Evolutionary conservation across 2,888 invertebrate genomes (phyloP).

Genomic region (Bugula neritina): DNA sequence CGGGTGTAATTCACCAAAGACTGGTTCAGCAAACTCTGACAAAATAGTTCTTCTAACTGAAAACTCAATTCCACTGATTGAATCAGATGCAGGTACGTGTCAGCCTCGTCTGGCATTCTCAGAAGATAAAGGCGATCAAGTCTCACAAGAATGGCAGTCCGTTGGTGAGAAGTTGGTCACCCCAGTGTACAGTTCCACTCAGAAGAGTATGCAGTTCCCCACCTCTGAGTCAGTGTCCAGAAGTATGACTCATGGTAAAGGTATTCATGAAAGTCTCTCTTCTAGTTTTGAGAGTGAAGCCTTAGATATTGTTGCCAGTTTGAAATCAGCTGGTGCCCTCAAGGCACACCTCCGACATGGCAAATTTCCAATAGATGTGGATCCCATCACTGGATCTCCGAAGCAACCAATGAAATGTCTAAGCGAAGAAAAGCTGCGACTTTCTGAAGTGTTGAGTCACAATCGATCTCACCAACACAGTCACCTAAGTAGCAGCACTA

Average conservation of each 20-base stretch:
- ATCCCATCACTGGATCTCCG: slow-evolving; percentile 19
- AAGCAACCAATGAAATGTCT: background rate
- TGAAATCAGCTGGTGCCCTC: slow-evolving; percentile 12
- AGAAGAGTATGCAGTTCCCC: background rate
- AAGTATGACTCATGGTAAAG: background rate
- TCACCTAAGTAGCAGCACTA: background rate
- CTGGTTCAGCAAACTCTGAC: background rate
- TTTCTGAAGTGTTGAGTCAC: background rate
- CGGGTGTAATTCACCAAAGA: background rate
- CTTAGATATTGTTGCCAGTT: slow-evolving; percentile 10
- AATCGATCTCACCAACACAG: background rate
- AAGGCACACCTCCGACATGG: slow-evolving; percentile 14
- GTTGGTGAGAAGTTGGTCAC: background rate
- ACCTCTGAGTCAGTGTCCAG: background rate
- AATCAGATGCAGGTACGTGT: too few species aligned
- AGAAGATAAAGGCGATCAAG: background rate
- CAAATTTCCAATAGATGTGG: slow-evolving; percentile 17
- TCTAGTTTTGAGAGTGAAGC: slow-evolving; percentile 27
- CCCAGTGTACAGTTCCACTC: background rate
- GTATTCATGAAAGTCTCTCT: slow-evolving; percentile 15
- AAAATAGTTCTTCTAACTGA: background rate
- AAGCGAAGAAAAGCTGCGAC: slow-evolving; percentile 7
- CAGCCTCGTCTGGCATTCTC: background rate
- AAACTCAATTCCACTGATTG: background rate
- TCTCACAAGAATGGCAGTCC: background rate